phyloP scores from a whole-genome alignment of 2,113 vertebrate genomes.

The Cyrtonyx montezumae region DNA sequence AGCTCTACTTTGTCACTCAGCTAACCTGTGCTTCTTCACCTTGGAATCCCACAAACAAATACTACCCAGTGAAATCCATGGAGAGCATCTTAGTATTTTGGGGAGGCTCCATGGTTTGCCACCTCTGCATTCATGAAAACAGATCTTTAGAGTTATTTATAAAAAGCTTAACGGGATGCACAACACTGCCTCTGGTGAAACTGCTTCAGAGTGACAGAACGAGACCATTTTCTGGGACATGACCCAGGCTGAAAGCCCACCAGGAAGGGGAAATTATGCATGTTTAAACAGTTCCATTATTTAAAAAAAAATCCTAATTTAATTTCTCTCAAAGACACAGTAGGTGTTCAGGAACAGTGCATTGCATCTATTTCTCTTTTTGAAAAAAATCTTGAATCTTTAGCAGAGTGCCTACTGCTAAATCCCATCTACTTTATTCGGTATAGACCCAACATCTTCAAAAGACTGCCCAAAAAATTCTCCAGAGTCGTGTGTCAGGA shows the following conservation, averaged over 20 bases:
- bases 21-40: neutral
- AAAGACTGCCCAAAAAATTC: neutral
- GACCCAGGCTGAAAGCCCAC: neutral
- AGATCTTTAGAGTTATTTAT: neutral
- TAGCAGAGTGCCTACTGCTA: neutral
- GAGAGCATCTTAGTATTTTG: neutral
- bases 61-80: neutral
- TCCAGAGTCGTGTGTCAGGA: neutral
- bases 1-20: neutral
- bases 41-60: neutral
- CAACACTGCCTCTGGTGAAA: neutral
- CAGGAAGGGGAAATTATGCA: neutral
- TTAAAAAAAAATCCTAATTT: neutral
- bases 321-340: neutral
- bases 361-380: neutral
- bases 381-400: neutral
- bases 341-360: neutral
- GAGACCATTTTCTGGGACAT: neutral
- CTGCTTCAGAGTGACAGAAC: neutral
- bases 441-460: neutral
- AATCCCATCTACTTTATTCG: neutral
- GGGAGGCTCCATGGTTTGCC: neutral
- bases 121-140: neutral
- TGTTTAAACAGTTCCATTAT: neutral
- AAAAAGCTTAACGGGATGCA: neutral